Percentiles rank a stretch among this genome's conserved stretches.
Conservation (phyloP, 2,888 invertebrate genomes). For the Machimus atricapillus region DNA sequence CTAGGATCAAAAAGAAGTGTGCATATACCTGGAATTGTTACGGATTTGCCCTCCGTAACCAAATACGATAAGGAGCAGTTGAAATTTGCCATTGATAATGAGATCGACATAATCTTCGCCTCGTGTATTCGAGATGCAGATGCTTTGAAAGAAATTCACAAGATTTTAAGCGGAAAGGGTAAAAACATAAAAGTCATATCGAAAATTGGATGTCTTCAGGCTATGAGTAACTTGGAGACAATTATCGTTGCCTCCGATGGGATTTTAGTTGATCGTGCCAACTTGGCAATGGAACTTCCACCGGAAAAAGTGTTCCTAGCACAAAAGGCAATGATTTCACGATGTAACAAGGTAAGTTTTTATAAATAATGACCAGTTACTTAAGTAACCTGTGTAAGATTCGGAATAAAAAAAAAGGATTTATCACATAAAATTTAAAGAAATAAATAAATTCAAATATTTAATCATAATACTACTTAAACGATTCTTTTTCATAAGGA, state of each 20-base stretch:
- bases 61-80: slow-evolving; percentile 94
- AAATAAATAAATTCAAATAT: too few species aligned
- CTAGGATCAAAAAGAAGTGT: slow-evolving; percentile 96
- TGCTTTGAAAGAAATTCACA: slow-evolving; percentile 88
- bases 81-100: slow-evolving; percentile 88
- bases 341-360: slow-evolving; percentile 83
- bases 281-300: slow-evolving; percentile 97
- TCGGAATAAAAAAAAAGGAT: too few species aligned
- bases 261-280: slow-evolving; percentile 98
- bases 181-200: slow-evolving; percentile 94
- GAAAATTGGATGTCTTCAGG: slow-evolving; percentile 99
- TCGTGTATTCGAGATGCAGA: slow-evolving; percentile 94
- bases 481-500: too few species aligned
- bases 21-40: slow-evolving; percentile 93
- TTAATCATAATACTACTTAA: too few species aligned
- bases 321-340: slow-evolving; percentile 97
- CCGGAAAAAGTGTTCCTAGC: slow-evolving; percentile 97
- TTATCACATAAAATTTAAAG: too few species aligned
- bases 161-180: slow-evolving; percentile 85
- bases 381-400: too few species aligned
- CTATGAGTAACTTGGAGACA: slow-evolving; percentile 91
- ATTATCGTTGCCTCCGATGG: slow-evolving; percentile 94
- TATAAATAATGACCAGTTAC: too few species aligned
- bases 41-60: slow-evolving; percentile 96
- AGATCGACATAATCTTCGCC: slow-evolving; percentile 89